Evolutionary conservation across 1,140 invertebrate species (phyloP).

Genomic region (Ylistrum balloti): DNA sequence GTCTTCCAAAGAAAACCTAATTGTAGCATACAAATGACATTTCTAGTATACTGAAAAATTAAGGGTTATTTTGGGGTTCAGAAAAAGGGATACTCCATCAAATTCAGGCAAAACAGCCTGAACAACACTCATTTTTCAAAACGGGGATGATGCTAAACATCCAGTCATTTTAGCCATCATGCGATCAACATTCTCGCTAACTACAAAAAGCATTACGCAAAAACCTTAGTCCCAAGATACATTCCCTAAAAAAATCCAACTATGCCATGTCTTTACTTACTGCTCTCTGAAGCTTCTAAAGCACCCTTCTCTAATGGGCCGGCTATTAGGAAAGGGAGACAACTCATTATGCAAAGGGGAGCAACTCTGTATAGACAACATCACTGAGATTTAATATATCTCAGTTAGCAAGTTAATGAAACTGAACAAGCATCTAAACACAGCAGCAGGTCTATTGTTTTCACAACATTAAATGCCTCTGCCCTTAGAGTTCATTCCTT

Average conservation of each 20-base stretch:
- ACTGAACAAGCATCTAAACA: neutral
- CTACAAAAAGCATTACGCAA: conserved; percentile 14
- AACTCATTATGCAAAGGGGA: conserved; percentile 25
- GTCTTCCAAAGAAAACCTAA: no score
- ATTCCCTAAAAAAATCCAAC: conserved; percentile 12
- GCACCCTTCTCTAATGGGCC: conserved; percentile 36
- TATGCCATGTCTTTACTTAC: neutral
- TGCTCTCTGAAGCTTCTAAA: conserved; percentile 1
- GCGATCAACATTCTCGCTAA: neutral
- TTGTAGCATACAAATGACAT: no score
- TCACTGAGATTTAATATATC: neutral
- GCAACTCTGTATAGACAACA: neutral
- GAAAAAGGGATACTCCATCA: neutral
- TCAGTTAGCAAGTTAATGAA: neutral
- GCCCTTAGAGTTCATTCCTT: no score
- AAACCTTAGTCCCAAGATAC: neutral
- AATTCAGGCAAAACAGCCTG: conserved; percentile 1
- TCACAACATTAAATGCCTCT: no score
- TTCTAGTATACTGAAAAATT: no score
- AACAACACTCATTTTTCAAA: neutral
- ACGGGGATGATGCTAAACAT: neutral
- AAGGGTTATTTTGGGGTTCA: neutral
- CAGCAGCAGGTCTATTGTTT: neutral
- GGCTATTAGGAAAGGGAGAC: conserved; percentile 24
- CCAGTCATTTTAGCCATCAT: neutral